These are phyloP conservation scores for Cosmorhoe ocellata DNA, from an alignment of 2,888 invertebrate genomes.

Conservation along the genomic window DNA sequence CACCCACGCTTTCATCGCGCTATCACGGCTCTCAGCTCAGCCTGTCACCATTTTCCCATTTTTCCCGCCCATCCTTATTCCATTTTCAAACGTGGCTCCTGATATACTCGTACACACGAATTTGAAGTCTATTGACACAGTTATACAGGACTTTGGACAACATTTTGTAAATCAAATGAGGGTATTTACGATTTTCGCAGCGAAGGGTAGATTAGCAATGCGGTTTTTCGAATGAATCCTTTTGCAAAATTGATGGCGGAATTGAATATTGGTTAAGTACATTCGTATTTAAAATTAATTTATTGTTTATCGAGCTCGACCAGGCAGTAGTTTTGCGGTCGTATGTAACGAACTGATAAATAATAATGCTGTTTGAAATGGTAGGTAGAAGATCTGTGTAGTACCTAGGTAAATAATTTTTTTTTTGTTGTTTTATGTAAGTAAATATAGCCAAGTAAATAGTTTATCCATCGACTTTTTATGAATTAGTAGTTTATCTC, in stretches of 20 bases:
- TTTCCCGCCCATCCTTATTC: conserved; percentile 57
- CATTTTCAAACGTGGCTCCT: conserved; percentile 31
- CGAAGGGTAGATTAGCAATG: conserved; percentile 60
- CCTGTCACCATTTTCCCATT: conserved; percentile 77
- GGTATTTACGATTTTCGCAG: conserved; percentile 39
- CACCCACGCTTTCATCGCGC: conserved; percentile 66
- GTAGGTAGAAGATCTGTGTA: no score
- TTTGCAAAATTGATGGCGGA: conserved; percentile 66
- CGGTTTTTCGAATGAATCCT: conserved; percentile 76
- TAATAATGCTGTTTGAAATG: conserved; percentile 18
- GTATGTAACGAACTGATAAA: conserved; percentile 45
- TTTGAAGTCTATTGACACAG: conserved; percentile 28
- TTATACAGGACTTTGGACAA: conserved; percentile 14
- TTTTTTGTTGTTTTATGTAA: no score
- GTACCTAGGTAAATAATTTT: no score
- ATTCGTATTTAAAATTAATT: conserved; percentile 41
- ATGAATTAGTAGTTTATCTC: no score
- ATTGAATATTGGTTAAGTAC: conserved; percentile 67
- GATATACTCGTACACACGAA: conserved; percentile 4
- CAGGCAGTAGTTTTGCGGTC: conserved; percentile 45
- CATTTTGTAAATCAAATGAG: conserved; percentile 9
- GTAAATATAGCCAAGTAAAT: no score
- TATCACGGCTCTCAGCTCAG: conserved; percentile 82
- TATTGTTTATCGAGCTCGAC: conserved; percentile 51
- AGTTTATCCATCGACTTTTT: no score